These are phyloP conservation scores for Gonatopus flavifemur DNA, from an alignment of 1,140 invertebrate species.

Conservation along the genomic window DNA sequence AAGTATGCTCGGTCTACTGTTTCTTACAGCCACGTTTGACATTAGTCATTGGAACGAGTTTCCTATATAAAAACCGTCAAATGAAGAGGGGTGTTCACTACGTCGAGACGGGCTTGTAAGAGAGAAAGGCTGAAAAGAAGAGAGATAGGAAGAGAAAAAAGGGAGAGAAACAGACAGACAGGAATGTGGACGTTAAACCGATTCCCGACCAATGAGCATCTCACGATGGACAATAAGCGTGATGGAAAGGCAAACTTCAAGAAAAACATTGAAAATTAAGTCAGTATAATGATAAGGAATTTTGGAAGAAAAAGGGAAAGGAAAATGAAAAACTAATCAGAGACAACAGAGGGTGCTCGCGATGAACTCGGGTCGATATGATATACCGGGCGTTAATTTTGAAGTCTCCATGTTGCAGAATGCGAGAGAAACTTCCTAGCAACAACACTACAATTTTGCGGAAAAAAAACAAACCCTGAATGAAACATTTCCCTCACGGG, in stretches of 20 bases:
- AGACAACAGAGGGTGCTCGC: slow-evolving; percentile 26
- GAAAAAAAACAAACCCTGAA: no score
- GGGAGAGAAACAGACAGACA: slow-evolving; percentile 7
- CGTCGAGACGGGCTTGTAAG: neutral
- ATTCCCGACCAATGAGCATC: slow-evolving; percentile 28
- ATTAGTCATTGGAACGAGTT: neutral
- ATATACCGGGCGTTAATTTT: slow-evolving; percentile 28
- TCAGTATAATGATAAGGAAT: neutral
- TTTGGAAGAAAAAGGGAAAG: neutral
- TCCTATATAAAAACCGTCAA: neutral
- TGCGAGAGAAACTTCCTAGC: no score
- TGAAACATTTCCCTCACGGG: no score
- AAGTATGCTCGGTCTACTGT: no score
- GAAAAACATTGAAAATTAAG: no score
- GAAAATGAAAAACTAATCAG: slow-evolving; percentile 16
- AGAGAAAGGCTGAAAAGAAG: slow-evolving; percentile 4
- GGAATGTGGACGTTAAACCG: slow-evolving; percentile 35
- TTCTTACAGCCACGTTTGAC: no score
- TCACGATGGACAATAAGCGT: slow-evolving; percentile 17
- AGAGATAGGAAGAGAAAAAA: neutral
- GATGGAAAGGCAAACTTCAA: no score
- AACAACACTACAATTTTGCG: no score
- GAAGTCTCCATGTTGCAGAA: slow-evolving; percentile 14
- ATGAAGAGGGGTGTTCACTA: slow-evolving; percentile 9
- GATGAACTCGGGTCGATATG: slow-evolving; percentile 33